These are phyloP conservation scores for Halocynthia aurantium DNA, from an alignment of 23 tunicate genomes.

Conservation along the genomic window DNA sequence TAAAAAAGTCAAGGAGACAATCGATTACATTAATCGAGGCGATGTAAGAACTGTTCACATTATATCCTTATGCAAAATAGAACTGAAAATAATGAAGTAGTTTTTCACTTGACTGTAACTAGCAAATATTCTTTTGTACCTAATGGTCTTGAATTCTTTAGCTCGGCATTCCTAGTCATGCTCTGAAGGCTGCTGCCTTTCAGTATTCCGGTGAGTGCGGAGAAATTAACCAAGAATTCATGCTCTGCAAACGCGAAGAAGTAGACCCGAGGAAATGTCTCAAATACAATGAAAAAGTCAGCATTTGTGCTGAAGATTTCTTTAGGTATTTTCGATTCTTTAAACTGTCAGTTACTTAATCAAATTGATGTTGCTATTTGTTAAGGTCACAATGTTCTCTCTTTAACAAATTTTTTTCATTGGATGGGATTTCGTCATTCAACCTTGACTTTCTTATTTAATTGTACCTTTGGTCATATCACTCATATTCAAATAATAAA, in stretches of 20 bases:
- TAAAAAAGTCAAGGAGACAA: constrained; percentile 37
- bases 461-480: too few species aligned
- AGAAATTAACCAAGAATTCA: constrained; percentile 65
- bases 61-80: neutral
- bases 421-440: too few species aligned
- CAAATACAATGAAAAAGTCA: constrained; percentile 50
- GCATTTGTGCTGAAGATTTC: constrained; percentile 93
- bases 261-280: constrained; percentile 80
- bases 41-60: constrained; percentile 35
- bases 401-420: neutral
- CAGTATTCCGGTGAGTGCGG: constrained; percentile 82
- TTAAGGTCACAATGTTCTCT: neutral
- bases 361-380: neutral
- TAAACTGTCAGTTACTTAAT: neutral
- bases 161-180: constrained; percentile 90
- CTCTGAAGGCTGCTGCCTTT: constrained; percentile 87
- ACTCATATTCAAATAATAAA: too few species aligned
- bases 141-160: neutral
- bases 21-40: constrained; percentile 52
- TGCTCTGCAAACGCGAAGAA: constrained; percentile 82
- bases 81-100: neutral
- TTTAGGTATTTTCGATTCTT: constrained; percentile 39
- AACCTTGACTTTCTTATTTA: too few species aligned
- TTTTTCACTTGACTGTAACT: neutral
- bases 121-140: neutral